phyloP scores from a whole-genome alignment of 2,797 vertebrate genomes.

The Pseudomugil gertrudae region DNA sequence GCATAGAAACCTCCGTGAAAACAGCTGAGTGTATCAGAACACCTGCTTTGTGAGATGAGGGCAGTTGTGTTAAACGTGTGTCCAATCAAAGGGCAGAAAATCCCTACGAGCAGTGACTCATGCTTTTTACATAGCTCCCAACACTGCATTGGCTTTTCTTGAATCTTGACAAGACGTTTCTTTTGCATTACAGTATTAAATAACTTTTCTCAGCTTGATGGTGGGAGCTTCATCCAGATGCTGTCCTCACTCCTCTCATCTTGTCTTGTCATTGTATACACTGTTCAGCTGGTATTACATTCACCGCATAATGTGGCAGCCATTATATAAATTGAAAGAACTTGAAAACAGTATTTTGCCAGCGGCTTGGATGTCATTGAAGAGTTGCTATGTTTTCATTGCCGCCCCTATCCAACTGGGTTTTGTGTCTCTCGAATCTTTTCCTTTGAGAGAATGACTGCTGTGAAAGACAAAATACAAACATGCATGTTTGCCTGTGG shows the following conservation, averaged over 20 bases:
- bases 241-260: slow-evolving; percentile 11
- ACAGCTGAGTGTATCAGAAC: slow-evolving; percentile 11
- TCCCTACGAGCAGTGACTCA: slow-evolving; percentile 28
- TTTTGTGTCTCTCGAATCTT: slow-evolving; percentile 20
- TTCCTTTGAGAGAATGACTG: slow-evolving; percentile 22
- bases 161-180: slow-evolving; percentile 22
- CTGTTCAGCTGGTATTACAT: not conserved
- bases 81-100: slow-evolving; percentile 21
- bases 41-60: slow-evolving; percentile 14
- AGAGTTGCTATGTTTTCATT: slow-evolving; percentile 22
- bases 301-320: not conserved
- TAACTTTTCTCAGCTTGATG: slow-evolving; percentile 9
- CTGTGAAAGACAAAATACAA: slow-evolving; percentile 26
- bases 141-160: not conserved
- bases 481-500: slow-evolving; percentile 6
- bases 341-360: slow-evolving; percentile 19
- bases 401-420: slow-evolving; percentile 10
- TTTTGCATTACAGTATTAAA: slow-evolving; percentile 13
- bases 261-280: not conserved
- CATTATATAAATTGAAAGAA: slow-evolving; percentile 11
- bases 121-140: slow-evolving; percentile 10
- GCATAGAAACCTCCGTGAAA: slow-evolving; percentile 18
- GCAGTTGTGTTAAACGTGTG: slow-evolving; percentile 23
- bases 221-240: not conserved
- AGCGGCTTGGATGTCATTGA: slow-evolving; percentile 17